Percentiles rank a stretch among this genome's conserved stretches.
phyloP scores from a whole-genome alignment of 1,140 invertebrate species.

The Ladona fulva region DNA sequence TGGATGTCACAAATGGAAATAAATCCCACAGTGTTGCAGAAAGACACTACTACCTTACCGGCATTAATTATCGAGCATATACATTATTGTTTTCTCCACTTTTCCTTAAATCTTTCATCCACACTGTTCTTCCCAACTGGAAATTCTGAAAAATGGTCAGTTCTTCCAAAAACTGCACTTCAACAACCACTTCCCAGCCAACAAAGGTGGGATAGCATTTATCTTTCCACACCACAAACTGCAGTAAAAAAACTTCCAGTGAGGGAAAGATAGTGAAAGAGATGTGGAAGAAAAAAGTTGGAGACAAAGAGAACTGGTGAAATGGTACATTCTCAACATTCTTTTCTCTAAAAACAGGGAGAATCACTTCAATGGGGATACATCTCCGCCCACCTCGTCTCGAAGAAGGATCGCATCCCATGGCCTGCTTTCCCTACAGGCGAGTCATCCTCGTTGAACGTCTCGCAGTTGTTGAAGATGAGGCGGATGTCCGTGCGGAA shows the following conservation, averaged over 20 bases:
- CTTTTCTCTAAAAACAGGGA: neutral
- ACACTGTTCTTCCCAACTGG: too few relatives aligned
- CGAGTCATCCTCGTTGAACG: slow-evolving; percentile 95
- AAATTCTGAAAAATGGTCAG: too few relatives aligned
- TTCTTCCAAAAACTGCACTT: too few relatives aligned
- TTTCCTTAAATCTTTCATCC: neutral
- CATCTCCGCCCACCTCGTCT: slow-evolving; percentile 71
- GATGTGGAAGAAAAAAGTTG: too few relatives aligned
- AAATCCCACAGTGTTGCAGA: neutral
- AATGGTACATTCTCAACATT: too few relatives aligned
- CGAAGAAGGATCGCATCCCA: slow-evolving; percentile 83
- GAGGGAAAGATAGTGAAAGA: too few relatives aligned
- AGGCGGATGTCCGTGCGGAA: slow-evolving; percentile 82
- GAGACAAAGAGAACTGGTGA: too few relatives aligned
- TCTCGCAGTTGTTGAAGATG: slow-evolving; percentile 94
- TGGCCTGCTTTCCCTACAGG: slow-evolving; percentile 92
- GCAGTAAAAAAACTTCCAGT: too few relatives aligned
- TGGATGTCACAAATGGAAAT: neutral
- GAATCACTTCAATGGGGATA: slow-evolving; percentile 15
- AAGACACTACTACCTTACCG: neutral
- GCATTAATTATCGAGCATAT: neutral
- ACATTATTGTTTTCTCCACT: neutral
- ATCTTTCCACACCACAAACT: too few relatives aligned
- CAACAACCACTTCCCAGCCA: too few relatives aligned
- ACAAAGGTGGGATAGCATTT: too few relatives aligned